Conservation (phyloP, 2,113 vertebrate species). For the Gambusia affinis region DNA sequence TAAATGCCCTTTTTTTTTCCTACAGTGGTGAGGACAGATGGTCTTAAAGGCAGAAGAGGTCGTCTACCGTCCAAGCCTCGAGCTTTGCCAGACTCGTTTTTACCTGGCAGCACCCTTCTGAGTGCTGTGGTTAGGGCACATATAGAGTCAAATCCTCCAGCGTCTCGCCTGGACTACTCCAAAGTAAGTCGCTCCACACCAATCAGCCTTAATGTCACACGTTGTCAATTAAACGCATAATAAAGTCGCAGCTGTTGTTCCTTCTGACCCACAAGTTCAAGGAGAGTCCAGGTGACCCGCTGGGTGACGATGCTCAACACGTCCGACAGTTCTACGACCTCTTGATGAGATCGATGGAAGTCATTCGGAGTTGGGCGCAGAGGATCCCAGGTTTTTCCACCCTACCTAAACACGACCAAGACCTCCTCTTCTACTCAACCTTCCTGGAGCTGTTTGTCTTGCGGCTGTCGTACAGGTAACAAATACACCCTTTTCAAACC, state of each 20-base stretch:
- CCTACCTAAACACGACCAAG: constrained; percentile 91
- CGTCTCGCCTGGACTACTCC: constrained; percentile 92
- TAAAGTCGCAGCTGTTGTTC: background rate
- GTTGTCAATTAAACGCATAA: background rate
- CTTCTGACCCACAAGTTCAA: constrained; percentile 82
- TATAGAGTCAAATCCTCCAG: constrained; percentile 92
- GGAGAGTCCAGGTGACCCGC: constrained; percentile 88
- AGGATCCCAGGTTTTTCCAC: constrained; percentile 92
- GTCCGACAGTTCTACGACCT: constrained; percentile 97
- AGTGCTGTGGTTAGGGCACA: constrained; percentile 92
- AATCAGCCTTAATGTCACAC: background rate
- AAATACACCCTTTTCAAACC: background rate
- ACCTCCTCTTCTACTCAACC: constrained; percentile 94
- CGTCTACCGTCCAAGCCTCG: constrained; percentile 95
- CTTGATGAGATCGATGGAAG: constrained; percentile 94
- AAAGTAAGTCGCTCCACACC: constrained; percentile 81
- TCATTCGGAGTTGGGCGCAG: constrained; percentile 94
- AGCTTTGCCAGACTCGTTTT: constrained; percentile 85
- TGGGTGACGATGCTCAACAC: constrained; percentile 91
- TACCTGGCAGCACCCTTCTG: constrained; percentile 86
- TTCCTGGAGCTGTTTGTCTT: constrained; percentile 98
- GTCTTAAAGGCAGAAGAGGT: constrained; percentile 93
- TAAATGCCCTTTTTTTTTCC: constrained; percentile 22
- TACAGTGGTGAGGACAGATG: constrained; percentile 93
- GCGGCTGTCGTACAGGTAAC: constrained; percentile 92